Base-by-base conservation (phyloP, 2,888 invertebrate genomes). In the Nymphalis c-album region DNA sequence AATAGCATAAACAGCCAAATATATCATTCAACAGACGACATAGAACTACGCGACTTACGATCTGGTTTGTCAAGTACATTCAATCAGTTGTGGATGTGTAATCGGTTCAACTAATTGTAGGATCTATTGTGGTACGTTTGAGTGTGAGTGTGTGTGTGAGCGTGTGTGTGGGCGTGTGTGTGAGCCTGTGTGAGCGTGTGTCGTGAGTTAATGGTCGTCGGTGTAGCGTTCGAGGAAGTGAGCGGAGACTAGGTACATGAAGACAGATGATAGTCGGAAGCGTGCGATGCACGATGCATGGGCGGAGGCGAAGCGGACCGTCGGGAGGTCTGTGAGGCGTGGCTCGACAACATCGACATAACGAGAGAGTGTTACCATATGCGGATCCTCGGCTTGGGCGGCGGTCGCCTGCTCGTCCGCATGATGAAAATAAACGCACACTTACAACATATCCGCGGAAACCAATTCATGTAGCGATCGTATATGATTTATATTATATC, bases 361-460 rank as follows among this genome's bases (percentile, higher is more conserved):
- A 81, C 81, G 76, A 77, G 77, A 75, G 77, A 81, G 82, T 82
- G 80, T 97, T 97, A 97, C 97, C 97, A 97, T 95, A 97, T 95
- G 94, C 95, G 95, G 93, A 97, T 96, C 96, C 97, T 95, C 94
- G 97, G 96, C 94, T 96, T 96, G 88, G 96, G 94, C 90, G 95
- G 95, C 92, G 96, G 96, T 95, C 96, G 95, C 94, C 95, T 95
- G 93, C 87, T 79, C 83, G 83, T 78, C 81, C 86, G 85, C 88
- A 86, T 83, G 94, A 93, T 93, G 93, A 91, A 93, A 93, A 91
- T 82, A 92, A 90, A 91, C 80, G 79, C 71, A 84, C 78, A 82
- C 78, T 79, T 83, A 84, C 84, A 64, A 62, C 60, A 61, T 55
- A 62, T 47, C 53, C 67, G 64, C 67, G 67, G 46, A n/a, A 51